Percentiles rank a stretch among this genome's conserved stretches.
These are phyloP conservation scores for Nettapus auritus DNA, from an alignment of 2,113 vertebrate genomes.

Conservation along the genomic window DNA sequence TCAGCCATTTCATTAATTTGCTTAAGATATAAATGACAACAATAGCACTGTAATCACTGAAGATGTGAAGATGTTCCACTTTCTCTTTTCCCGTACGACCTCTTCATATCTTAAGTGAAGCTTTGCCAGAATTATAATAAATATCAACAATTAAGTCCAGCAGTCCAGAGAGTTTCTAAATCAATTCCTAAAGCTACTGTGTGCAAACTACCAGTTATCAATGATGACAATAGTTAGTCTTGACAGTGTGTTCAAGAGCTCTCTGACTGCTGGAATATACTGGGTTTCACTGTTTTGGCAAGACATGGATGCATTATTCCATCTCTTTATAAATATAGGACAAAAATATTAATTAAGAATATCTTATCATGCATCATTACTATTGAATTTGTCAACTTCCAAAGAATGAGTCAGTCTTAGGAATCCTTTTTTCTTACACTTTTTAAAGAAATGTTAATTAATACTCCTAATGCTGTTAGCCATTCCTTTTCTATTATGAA, in stretches of 20 bases:
- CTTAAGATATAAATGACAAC: neutral
- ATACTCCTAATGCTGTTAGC: neutral
- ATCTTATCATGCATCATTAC: neutral
- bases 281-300: neutral
- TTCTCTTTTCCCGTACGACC: neutral
- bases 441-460: neutral
- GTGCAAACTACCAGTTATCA: neutral
- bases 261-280: neutral
- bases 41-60: conserved; percentile 31
- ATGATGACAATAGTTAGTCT: neutral
- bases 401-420: neutral
- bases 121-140: conserved; percentile 27
- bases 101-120: conserved; percentile 10
- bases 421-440: neutral
- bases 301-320: neutral
- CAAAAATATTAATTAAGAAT: neutral
- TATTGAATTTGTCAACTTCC: neutral
- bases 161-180: neutral
- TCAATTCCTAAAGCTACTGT: neutral
- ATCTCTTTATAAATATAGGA: neutral
- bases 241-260: neutral
- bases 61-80: conserved; percentile 1
- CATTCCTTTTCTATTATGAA: neutral
- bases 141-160: conserved; percentile 11
- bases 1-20: conserved; percentile 39